These are phyloP conservation scores for Aythya baeri DNA, from an alignment of 2,113 vertebrate genomes.

Conservation along the genomic window DNA sequence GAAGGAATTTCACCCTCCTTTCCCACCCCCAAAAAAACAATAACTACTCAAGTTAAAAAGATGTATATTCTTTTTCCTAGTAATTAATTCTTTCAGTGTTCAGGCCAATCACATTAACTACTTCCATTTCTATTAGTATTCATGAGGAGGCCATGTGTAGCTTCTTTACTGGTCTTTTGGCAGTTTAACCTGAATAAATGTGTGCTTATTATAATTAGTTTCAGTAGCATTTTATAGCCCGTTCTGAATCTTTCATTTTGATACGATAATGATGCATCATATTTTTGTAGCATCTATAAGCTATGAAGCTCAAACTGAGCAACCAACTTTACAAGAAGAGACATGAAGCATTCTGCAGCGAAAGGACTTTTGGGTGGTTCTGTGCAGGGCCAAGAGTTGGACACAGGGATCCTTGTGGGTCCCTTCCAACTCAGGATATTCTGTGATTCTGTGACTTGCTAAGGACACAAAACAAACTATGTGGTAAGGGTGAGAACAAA, in stretches of 20 bases:
- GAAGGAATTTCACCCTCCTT: not conserved
- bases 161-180: slow-evolving; percentile 29
- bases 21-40: not conserved
- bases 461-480: not conserved
- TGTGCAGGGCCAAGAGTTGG: too few species aligned
- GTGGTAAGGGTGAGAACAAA: not conserved
- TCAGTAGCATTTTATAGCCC: slow-evolving; percentile 7
- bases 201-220: not conserved
- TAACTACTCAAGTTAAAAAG: not conserved
- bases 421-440: too few species aligned
- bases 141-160: slow-evolving; percentile 17
- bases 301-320: not conserved
- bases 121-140: slow-evolving; percentile 49
- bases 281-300: slow-evolving; percentile 23
- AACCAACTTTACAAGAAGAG: not conserved
- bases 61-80: not conserved
- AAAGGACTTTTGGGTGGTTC: not conserved
- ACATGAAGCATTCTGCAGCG: not conserved
- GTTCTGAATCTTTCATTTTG: slow-evolving; percentile 28
- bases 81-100: slow-evolving; percentile 42
- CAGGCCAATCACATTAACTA: not conserved
- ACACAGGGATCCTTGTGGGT: too few species aligned
- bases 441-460: not conserved
- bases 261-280: not conserved
- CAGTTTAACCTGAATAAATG: slow-evolving; percentile 45